Percentiles rank a stretch among this genome's conserved stretches.
Evolutionary conservation across 2,888 invertebrate genomes (phyloP).

Genomic region (Torymus aiolomorphi): DNA sequence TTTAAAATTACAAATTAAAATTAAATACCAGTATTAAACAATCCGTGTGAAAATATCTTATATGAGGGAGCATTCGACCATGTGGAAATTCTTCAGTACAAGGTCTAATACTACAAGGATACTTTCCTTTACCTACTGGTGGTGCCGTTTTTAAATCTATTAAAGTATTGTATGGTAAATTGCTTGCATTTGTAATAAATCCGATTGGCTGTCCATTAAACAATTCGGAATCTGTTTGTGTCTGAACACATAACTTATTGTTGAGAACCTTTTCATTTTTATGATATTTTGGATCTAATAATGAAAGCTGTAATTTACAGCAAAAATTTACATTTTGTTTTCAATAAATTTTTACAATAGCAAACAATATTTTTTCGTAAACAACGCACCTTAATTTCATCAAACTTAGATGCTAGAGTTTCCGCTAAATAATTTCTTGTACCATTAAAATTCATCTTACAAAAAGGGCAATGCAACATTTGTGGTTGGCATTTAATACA

Average conservation of each 20-base stretch:
- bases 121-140: conserved; percentile 75
- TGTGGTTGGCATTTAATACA: conserved; percentile 77
- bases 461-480: conserved; percentile 77
- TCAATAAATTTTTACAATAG: conserved; percentile 19
- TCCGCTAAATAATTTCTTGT: conserved; percentile 79
- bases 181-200: too few species aligned
- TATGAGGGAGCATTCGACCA: conserved; percentile 77
- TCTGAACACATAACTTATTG: conserved; percentile 18
- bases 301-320: conserved; percentile 30
- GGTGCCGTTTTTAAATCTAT: conserved; percentile 34
- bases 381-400: conserved; percentile 66
- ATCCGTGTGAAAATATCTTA: conserved; percentile 77
- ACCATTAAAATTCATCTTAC: conserved; percentile 77
- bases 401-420: conserved; percentile 77
- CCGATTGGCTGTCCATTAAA: too few species aligned
- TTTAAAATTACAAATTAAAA: conserved; percentile 6
- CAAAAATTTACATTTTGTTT: conserved; percentile 3
- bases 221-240: conserved; percentile 30
- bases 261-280: not conserved
- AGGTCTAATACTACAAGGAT: conserved; percentile 77
- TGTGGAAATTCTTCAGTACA: conserved; percentile 75
- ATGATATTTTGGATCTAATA: conserved; percentile 50
- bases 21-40: conserved; percentile 75
- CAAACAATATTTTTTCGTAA: not conserved
- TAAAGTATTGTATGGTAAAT: too few species aligned